Percentiles rank a stretch among this genome's conserved stretches.
Evolutionary conservation across 23 tunicate genomes (phyloP).

Genomic region (Halocynthia aurantium): DNA sequence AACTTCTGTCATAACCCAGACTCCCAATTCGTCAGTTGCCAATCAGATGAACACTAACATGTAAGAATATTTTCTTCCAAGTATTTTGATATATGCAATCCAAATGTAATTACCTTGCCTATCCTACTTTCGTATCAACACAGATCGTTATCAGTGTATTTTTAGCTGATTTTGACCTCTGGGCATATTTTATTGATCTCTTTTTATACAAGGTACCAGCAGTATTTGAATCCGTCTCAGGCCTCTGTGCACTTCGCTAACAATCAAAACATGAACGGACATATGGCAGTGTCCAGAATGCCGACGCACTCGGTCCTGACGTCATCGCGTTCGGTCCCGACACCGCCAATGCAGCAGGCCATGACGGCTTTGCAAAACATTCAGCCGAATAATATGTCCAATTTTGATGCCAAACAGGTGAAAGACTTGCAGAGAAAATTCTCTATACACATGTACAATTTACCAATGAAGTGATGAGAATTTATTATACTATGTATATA

Average conservation of each 20-base stretch:
- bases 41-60: constrained; percentile 4
- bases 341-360: constrained; percentile 1
- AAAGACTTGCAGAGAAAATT: background rate
- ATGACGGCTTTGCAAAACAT: background rate
- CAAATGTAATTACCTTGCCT: too few species aligned
- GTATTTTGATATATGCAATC: too few species aligned
- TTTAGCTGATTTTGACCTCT: background rate
- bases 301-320: constrained; percentile 11
- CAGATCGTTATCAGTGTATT: too few species aligned
- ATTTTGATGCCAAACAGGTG: constrained; percentile 25
- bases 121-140: too few species aligned
- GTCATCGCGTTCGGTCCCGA: constrained; percentile 14
- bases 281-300: constrained; percentile 7
- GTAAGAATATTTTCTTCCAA: background rate
- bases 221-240: too few species aligned
- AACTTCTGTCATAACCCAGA: constrained; percentile 24
- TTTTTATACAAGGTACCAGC: background rate
- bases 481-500: too few species aligned
- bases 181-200: constrained; percentile 5
- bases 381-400: constrained; percentile 13
- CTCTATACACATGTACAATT: background rate
- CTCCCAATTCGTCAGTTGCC: constrained; percentile 1
- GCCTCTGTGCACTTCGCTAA: too few species aligned
- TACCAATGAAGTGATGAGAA: background rate
- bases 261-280: background rate